Evolutionary conservation across 1,140 invertebrate genomes (phyloP), one percentile per base, ranked within the genome.

Genomic region (Pogonomyrmex barbatus): DNA sequence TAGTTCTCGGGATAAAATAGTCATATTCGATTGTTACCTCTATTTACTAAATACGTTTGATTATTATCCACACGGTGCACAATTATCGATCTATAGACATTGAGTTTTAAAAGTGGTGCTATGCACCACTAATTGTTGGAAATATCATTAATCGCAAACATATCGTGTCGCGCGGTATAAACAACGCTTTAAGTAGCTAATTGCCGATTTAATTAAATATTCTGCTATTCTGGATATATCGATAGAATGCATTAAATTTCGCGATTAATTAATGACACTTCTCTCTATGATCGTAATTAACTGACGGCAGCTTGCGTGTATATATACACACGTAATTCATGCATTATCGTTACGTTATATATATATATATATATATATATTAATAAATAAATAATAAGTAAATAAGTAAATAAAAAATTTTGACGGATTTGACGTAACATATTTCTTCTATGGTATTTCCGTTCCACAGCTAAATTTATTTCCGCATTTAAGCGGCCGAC

Each of bases 201-300:
- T 83, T 75, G 68, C 6, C 54, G 79, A 83, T 83, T 75, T 83
- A 73, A 83, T 83, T 73, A 83, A 75, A 83, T 83, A 83, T 83
- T 75, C 12, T 60, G 10, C 30, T 39, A 75, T n/a, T n/a, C n/a
- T 47, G 30, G 54, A 6, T 79, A 60, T 73, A 73, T 60, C 67
- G 42, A 83, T 67, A 75, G 68, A 83, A 62, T 75, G 68, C 33
- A 30, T 75, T 62, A 83, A 83, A 83, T 83, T 83, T 83, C n/a
- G n/a, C 54, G 56, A 83, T 73, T 73, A 83, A 83, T 83, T 83
- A 83, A 83, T 83, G 68, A 60, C 42, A 24, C 78, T 82, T 71
- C 14, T 14, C 54, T 60, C 79, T 62, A 54, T 83, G 54, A 83
- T 83, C 45, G 79, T 68, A 75, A 83, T 83, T 83, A 82, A 62